Conservation (phyloP, 2,888 invertebrate species). For the Punctoribates punctum region DNA sequence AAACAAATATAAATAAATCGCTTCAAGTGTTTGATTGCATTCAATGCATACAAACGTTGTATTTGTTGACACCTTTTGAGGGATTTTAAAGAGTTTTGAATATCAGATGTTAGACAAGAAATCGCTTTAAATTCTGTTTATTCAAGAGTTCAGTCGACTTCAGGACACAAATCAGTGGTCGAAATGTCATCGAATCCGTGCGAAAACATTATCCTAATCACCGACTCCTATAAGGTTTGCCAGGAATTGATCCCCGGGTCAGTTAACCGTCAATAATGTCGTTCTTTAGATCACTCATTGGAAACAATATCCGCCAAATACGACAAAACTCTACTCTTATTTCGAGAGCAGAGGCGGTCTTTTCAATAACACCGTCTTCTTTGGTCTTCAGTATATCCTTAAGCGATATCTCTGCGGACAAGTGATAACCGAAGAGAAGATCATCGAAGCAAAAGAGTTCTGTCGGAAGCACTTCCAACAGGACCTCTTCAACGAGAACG, state of each 20-base stretch:
- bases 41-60: neutral
- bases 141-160: neutral
- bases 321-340: slow-evolving; percentile 37
- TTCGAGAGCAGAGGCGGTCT: slow-evolving; percentile 26
- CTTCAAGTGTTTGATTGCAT: no score
- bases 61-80: neutral
- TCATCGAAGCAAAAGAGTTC: slow-evolving; percentile 21
- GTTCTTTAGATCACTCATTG: slow-evolving; percentile 23
- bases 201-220: slow-evolving; percentile 26
- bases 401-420: slow-evolving; percentile 21
- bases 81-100: neutral
- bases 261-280: neutral
- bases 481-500: slow-evolving; percentile 22
- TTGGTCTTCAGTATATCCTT: slow-evolving; percentile 22
- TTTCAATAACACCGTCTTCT: slow-evolving; percentile 30
- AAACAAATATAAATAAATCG: no score
- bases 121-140: neutral
- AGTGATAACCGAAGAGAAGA: slow-evolving; percentile 20
- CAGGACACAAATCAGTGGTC: neutral
- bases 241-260: neutral
- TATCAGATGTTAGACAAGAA: neutral
- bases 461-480: slow-evolving; percentile 11
- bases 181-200: slow-evolving; percentile 22
- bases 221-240: slow-evolving; percentile 34
- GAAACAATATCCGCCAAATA: slow-evolving; percentile 33